Conservation (phyloP, 2,113 vertebrate genomes). For the Megaceryle maxima region DNA sequence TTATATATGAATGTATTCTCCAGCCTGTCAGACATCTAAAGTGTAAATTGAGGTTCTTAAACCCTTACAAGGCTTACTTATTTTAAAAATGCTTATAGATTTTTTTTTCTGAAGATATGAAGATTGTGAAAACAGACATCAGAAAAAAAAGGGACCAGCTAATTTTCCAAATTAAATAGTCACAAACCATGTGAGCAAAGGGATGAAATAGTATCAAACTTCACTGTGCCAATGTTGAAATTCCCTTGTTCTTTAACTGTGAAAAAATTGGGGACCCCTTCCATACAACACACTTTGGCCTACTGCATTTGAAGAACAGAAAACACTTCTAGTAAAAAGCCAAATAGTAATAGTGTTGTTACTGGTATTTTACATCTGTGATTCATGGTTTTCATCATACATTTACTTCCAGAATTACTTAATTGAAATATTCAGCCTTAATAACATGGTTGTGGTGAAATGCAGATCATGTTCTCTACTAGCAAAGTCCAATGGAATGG, state of each 20-base stretch:
- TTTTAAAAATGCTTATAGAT: background rate
- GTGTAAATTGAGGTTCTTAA: background rate
- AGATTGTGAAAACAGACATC: background rate
- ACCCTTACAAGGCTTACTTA: background rate
- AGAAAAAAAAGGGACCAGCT: background rate
- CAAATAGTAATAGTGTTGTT: background rate
- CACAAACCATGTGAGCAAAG: background rate
- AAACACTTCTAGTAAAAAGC: background rate
- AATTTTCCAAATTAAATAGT: background rate
- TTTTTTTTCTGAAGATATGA: background rate
- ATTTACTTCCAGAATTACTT: background rate
- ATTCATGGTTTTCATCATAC: rapidly evolving
- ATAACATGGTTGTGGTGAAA: background rate
- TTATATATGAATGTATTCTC: background rate
- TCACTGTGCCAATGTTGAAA: background rate
- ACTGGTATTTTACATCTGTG: background rate
- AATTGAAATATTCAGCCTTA: background rate
- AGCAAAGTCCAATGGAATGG: background rate
- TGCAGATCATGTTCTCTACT: background rate
- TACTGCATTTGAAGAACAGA: background rate
- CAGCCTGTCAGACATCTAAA: background rate
- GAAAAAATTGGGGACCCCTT: background rate
- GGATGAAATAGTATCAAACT: background rate
- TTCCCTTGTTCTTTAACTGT: background rate
- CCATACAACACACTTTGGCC: background rate